Conservation (phyloP, 1,140 invertebrate genomes). For the Apis dorsata region DNA sequence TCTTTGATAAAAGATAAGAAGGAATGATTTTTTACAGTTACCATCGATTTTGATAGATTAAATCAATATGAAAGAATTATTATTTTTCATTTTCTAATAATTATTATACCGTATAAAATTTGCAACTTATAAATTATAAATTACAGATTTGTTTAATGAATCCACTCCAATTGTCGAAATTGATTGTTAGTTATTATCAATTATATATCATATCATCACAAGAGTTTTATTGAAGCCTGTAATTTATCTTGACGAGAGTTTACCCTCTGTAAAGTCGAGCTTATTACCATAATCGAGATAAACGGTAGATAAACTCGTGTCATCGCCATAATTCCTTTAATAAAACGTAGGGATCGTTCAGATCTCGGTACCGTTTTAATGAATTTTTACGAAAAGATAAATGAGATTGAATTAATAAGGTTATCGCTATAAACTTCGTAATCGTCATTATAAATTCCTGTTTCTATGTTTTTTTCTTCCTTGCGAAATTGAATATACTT, state of each 20-base stretch:
- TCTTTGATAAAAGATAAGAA: no score
- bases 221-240: conserved; percentile 29
- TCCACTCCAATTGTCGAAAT: conserved; percentile 4
- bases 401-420: conserved; percentile 44
- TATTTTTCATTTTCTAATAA: no score
- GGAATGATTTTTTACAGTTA: no score
- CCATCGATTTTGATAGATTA: no score
- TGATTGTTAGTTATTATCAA: conserved; percentile 15
- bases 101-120: no score
- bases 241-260: conserved; percentile 37
- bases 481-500: no score
- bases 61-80: no score
- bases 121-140: no score
- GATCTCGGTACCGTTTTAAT: conserved; percentile 30
- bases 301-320: conserved; percentile 53
- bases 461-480: background rate
- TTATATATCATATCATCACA: conserved; percentile 28
- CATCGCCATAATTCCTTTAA: conserved; percentile 46
- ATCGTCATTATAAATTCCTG: conserved; percentile 38
- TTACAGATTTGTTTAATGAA: no score
- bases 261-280: conserved; percentile 45
- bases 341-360: conserved; percentile 28
- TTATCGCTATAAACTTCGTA: conserved; percentile 43
- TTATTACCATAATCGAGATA: conserved; percentile 59
- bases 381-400: conserved; percentile 53